Evolutionary conservation across 2,888 invertebrate species (phyloP), one percentile per base, ranked within the genome.

Genomic region (Lordiphosa andalusiaca): DNA sequence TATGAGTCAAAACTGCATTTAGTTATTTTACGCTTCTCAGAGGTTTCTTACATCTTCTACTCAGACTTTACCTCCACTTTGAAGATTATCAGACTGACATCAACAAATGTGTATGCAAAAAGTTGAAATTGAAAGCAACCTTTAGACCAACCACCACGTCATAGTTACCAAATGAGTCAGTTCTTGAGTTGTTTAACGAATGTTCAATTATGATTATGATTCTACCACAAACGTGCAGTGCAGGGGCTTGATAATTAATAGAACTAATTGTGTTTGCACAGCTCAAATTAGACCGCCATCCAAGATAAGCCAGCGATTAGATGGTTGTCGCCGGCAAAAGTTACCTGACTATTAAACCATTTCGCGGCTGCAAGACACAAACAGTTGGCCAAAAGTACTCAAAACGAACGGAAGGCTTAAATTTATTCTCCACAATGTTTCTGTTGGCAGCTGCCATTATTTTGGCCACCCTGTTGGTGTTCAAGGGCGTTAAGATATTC

Each of bases 401-500:
- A 52, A 66, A 48, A 56, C 16, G 53, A 37, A 37, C 41, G 21
- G 21, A 37, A 40, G 16, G 10, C 12, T 13, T 6, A 39, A 33
- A 39, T 30, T 19, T 4, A 2, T 10, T 39, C 38, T 33, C 38
- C 47, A 70, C n/a, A 10, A 86, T 86, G 86, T 87, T 84, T 64
- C 64, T 86, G 7, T 44, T 87, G 3, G 75, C 77, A 2, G 42
- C 72, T 2, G 73, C 67, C 51, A 75, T 87, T 3, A 7, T 86
- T 4, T 60, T 85, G 56, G 66, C 71, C 60, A 74, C 84, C 46
- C 61, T 87, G 51, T 49, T 86, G 53, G 77, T 86, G 46, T 73
- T 85, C 50, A 86, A 86, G 54, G 87, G 86, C 3, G 72, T 87
- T 0, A 73, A 70, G 52, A 75, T 87, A 52, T 77, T 86, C 4